A percentile compares a stretch with the other conserved stretches of the same genome.
phyloP scores from a whole-genome alignment of 2,797 vertebrate genomes.

The Todus mexicanus region DNA sequence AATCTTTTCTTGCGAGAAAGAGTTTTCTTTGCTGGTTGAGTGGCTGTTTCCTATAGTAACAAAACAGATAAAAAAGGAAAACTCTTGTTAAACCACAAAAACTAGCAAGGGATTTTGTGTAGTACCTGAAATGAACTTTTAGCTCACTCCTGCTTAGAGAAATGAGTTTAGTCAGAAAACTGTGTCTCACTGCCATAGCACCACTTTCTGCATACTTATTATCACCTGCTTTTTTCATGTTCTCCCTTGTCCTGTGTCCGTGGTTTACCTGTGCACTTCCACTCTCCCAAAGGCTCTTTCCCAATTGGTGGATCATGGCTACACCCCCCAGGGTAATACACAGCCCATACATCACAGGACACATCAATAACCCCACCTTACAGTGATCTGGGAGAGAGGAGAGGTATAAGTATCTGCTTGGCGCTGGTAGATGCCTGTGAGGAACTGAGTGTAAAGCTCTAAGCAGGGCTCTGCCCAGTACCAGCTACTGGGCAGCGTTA shows the following conservation, averaged over 20 bases:
- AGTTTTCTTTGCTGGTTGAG: background rate
- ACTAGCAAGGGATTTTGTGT: background rate
- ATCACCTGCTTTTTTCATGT: background rate
- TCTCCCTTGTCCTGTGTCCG: background rate
- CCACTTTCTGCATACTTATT: background rate
- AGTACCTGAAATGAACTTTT: background rate
- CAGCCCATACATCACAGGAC: background rate
- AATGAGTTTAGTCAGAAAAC: background rate
- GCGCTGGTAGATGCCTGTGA: background rate
- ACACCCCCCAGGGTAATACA: background rate
- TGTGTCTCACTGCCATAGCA: background rate
- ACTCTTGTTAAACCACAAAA: background rate
- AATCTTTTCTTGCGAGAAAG: background rate
- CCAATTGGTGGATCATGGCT: background rate
- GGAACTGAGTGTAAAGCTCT: background rate
- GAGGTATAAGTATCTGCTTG: background rate
- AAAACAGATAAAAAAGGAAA: constrained; percentile 3
- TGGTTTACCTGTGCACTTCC: background rate
- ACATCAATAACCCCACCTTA: background rate
- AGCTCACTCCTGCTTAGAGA: background rate
- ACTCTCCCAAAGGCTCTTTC: background rate
- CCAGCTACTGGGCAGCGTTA: background rate
- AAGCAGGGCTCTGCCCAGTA: background rate
- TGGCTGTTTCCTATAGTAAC: constrained; percentile 19
- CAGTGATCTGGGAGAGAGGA: background rate